Base-by-base conservation (phyloP, 2,888 invertebrate genomes). In the Dynastes tityus region DNA sequence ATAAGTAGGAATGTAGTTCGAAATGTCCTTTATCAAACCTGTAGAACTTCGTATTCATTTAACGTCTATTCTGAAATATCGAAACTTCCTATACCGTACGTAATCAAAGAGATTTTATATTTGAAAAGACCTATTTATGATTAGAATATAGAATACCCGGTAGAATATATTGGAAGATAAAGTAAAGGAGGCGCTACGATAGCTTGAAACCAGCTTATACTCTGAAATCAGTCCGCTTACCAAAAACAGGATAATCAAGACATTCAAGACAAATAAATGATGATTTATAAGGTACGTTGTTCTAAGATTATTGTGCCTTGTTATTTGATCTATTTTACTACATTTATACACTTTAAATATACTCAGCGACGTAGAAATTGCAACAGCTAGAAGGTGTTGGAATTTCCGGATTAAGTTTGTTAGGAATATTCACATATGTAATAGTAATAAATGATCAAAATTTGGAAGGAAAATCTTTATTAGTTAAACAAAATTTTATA, bases 71-170 rank as follows among this genome's bases (percentile, higher is more conserved):
- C 82, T 9, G 76, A 76, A 76, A 67, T 85, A 32, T 81, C 84
- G 29, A 64, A 80, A 45, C 78, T 85, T 45, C 71, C 79, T 32
- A 76, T 85, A 64, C 81, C 84, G 16, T 1, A n/a, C 32, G 76
- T 79, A 22, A 83, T 84, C 75, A 84, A 83, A 78, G 80, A 83
- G 71, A 84, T 85, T 71, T 81, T 86, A 58, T 77, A 79, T 32
- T 84, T 84, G 80, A 83, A 84, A 77, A 81, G 40, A n/a, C 82
- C 82, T 55, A 63, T 85, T 64, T 84, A 85, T 80, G 51, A 53
- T 27, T 68, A 68, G 13, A 13, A 51, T 9, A 27, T 2, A 45
- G 16, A 65, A n/a, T 63, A 29, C 32, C 5, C 13, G n/a, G n/a
- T 2, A 27, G 11, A 63, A 32, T 13, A 27, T 63, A 63, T 58